These are phyloP conservation scores for Amazona guildingii DNA, from an alignment of 2,113 vertebrate genomes.

Conservation along the genomic window DNA sequence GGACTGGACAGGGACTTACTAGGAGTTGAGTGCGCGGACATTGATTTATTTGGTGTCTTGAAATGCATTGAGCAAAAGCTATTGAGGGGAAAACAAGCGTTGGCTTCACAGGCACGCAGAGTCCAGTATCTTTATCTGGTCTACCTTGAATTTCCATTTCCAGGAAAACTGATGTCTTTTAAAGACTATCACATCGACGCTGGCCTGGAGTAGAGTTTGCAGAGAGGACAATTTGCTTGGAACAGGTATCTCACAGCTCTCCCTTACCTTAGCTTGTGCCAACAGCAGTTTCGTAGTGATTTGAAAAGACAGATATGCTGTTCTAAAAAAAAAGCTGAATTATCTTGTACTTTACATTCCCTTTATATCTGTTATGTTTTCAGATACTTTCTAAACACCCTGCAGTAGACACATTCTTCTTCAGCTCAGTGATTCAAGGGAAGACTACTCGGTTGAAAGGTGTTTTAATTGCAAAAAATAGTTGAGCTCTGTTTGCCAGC, in stretches of 20 bases:
- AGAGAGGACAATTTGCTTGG: neutral
- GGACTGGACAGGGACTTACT: neutral
- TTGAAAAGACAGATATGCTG: neutral
- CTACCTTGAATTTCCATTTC: neutral
- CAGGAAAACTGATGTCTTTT: neutral
- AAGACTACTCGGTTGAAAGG: neutral
- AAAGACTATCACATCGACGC: neutral
- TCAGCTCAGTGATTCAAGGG: neutral
- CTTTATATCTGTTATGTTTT: neutral
- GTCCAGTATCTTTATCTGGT: neutral
- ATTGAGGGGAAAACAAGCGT: neutral
- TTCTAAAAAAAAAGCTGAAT: neutral
- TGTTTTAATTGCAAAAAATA: neutral
- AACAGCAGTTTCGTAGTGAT: neutral
- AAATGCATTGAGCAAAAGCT: neutral
- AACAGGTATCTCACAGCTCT: neutral
- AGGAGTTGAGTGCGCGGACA: rapidly evolving
- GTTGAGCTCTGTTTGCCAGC: neutral
- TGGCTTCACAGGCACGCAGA: rapidly evolving
- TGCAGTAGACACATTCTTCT: neutral
- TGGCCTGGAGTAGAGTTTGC: neutral
- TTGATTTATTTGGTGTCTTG: neutral
- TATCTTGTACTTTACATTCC: neutral
- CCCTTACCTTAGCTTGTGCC: neutral
- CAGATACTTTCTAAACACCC: neutral